Evolutionary conservation across 2,113 vertebrate species (phyloP), one percentile per base, ranked within the genome.

Genomic region (Lampris incognitus): DNA sequence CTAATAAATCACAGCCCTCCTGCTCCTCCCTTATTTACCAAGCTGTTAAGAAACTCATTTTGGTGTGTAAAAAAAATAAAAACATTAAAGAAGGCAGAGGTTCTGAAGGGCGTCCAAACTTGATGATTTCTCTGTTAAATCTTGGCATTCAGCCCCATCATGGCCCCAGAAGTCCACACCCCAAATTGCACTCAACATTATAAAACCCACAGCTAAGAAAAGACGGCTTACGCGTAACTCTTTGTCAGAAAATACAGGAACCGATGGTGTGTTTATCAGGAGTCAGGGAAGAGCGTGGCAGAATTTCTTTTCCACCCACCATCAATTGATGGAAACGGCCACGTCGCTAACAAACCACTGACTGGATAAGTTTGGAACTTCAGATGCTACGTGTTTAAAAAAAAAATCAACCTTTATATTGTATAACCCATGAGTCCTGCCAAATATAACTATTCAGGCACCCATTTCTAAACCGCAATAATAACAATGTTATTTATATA

Each of bases 341-440:
- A 13, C 67, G 74, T 60, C 68, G 71, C 9, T 55, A 44, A 46
- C 68, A 69, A 81, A 59, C 60, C 24, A 39, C 24, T 62, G 4
- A 5, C 66, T 13, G 67, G 74, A 10, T 54, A 13, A 54, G 51
- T 24, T 24, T 24, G 24, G 24, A 24, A 54, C n/a, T 46, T 54
- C 46, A 54, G 66, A 58, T 55, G 24, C 24, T 24, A 24, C 24
- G 24, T 24, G 24, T 24, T 24, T 24, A 24, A 24, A 24, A 24
- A 24, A 24, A 24, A 24, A 24, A 24, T 24, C 24, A 24, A 24
- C 24, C 24, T 24, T 24, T 24, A 24, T 24, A 24, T 24, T 24
- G 24, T 66, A 71, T 36, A 7, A 46, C 2, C 13, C 51, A n/a
- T 41, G 50, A 7, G 60, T 10, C 42, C 42, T 7, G 11, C 11